phyloP scores from a whole-genome alignment of 37 sponge, comb jelly and placozoan species.

The Chondrilla cf. caribensis region DNA sequence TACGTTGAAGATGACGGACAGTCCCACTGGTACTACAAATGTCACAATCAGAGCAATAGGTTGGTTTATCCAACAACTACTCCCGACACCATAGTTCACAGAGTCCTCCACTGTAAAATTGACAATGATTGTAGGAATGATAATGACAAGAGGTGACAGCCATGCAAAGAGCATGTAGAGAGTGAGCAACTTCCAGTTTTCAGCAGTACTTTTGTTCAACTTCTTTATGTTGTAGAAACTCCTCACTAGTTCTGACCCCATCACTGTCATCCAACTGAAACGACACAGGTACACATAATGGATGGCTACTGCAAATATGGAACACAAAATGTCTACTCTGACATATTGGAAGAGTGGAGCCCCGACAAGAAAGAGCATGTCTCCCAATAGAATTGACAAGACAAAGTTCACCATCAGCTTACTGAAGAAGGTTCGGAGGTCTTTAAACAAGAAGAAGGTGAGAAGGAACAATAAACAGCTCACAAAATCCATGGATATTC shows the following conservation, averaged over 20 bases:
- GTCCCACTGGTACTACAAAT: slow-evolving; percentile 31
- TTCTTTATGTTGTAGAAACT: not conserved
- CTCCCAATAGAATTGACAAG: slow-evolving; percentile 9
- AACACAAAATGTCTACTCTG: not conserved
- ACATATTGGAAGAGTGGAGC: not conserved
- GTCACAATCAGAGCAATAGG: slow-evolving; percentile 26
- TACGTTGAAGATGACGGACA: slow-evolving; percentile 27
- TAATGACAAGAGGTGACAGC: slow-evolving; percentile 35
- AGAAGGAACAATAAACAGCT: slow-evolving; percentile 30
- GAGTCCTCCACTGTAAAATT: slow-evolving; percentile 31
- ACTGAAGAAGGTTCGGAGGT: slow-evolving; percentile 41
- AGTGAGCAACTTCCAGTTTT: not conserved
- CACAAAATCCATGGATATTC: slow-evolving; percentile 44
- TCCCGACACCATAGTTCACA: slow-evolving; percentile 35
- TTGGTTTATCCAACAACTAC: slow-evolving; percentile 50
- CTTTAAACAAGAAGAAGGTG: slow-evolving; percentile 45
- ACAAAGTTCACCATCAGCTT: slow-evolving; percentile 43
- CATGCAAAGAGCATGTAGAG: slow-evolving; percentile 43
- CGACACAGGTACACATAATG: slow-evolving; percentile 49
- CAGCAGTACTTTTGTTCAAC: not conserved
- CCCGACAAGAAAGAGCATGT: slow-evolving; percentile 30
- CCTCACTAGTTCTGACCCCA: slow-evolving; percentile 14
- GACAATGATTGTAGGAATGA: slow-evolving; percentile 10
- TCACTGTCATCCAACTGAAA: slow-evolving; percentile 49
- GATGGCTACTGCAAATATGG: slow-evolving; percentile 19